Base-by-base conservation (phyloP, 2,888 invertebrate genomes). In the Drosophila infuscata region DNA sequence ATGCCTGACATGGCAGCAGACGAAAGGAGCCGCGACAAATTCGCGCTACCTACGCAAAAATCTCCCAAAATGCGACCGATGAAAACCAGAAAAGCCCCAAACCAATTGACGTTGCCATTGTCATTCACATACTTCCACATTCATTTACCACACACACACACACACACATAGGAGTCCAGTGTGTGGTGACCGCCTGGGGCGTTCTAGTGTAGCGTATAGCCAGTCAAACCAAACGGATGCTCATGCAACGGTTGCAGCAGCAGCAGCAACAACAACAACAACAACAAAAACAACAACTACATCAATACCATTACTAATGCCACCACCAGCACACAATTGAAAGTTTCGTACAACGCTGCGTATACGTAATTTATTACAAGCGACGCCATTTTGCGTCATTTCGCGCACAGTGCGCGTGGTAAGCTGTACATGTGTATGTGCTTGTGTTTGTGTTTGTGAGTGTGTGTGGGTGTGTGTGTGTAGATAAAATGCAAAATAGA, bases 301-400 rank as follows among this genome's bases (percentile, higher is more conserved):
- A 38, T 15, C 43, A 51, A 51, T 35, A 52, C 25, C 43, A 70
- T 54, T 32, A 38, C 29, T 51, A 60, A 48, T 46, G 61, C 33
- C n/a, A 52, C 58, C 58, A 54, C 63, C 56, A 49, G 60, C 67
- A 70, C 56, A 82, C 70, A 83, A 77, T 76, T 82, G 76, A 76
- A 74, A 71, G 72, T 74, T 78, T 86, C 73, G 82, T 72, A 78
- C 78, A 88, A 61, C 70, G 82, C 74, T 71, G 87, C 90, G 90
- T 87, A 87, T 88, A 82, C 90, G 90, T 86, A 86, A 87, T 90
- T 87, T 90, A 87, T 87, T 88, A 89, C 90, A 88, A 81, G 79
- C 74, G 82, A 69, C 86, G 86, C 88, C 88, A 87, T 85, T 88
- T 89, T 84, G 79, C 72, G 76, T 74, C 76, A 81, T 71, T 82